phyloP scores from a whole-genome alignment of 1,140 invertebrate genomes.

The Battus philenor region DNA sequence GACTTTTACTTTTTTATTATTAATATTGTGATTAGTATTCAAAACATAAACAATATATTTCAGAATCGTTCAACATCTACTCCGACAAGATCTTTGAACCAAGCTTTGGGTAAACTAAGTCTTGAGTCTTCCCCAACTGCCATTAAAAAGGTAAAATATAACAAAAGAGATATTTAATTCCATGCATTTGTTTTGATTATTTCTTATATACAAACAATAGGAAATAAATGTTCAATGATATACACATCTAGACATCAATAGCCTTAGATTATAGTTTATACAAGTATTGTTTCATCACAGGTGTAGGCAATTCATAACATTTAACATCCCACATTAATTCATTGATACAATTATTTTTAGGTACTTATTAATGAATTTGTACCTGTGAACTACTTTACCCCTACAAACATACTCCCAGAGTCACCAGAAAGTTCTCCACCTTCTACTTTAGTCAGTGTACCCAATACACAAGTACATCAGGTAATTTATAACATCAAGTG shows the following conservation, averaged over 20 bases:
- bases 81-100: slow-evolving; percentile 41
- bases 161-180: neutral
- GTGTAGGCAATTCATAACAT: too few species aligned
- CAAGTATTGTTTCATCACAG: too few species aligned
- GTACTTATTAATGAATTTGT: slow-evolving; percentile 52
- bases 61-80: slow-evolving; percentile 51
- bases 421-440: slow-evolving; percentile 51
- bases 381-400: slow-evolving; percentile 47
- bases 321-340: too few species aligned
- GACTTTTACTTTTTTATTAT: slow-evolving; percentile 13
- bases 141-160: slow-evolving; percentile 41
- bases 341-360: too few species aligned
- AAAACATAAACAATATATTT: slow-evolving; percentile 22
- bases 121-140: slow-evolving; percentile 47
- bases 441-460: slow-evolving; percentile 22
- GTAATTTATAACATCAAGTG: slow-evolving; percentile 19
- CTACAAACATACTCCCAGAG: slow-evolving; percentile 38
- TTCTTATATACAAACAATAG: too few species aligned
- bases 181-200: neutral
- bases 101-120: slow-evolving; percentile 43
- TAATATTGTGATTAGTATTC: neutral
- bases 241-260: too few species aligned
- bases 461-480: slow-evolving; percentile 52
- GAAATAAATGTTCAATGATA: too few species aligned
- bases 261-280: too few species aligned